Evolutionary conservation across 2,113 vertebrate species (phyloP).

Genomic region (Fulica atra): DNA sequence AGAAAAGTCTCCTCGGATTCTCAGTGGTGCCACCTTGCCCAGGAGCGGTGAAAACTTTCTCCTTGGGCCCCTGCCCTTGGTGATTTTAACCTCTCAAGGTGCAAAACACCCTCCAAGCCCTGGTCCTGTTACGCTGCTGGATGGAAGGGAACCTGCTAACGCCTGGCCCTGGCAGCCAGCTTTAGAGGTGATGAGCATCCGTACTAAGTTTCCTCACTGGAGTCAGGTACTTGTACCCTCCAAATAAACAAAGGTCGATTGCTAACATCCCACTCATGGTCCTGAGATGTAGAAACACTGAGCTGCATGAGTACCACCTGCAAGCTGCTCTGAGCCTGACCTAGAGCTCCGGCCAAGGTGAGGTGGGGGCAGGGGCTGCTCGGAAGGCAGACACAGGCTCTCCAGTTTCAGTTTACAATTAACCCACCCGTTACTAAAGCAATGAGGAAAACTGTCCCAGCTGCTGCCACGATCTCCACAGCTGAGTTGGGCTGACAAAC

Average conservation of each 20-base stretch:
- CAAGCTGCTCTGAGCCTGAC: not conserved
- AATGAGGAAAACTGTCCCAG: not conserved
- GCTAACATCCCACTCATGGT: not conserved
- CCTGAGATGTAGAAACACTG: not conserved
- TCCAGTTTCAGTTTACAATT: not conserved
- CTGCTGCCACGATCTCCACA: not conserved
- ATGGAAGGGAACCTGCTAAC: not conserved
- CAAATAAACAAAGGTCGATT: not conserved
- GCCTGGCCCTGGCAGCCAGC: not conserved
- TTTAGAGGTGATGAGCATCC: not conserved
- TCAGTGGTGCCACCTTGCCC: slow-evolving; percentile 1
- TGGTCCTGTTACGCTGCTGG: rapidly evolving
- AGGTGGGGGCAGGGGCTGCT: not conserved
- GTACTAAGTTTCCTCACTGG: not conserved
- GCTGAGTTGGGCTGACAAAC: not conserved
- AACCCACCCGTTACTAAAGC: not conserved
- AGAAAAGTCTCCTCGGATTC: slow-evolving; percentile 54
- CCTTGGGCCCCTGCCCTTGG: not conserved
- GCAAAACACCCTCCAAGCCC: not conserved
- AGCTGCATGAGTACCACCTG: not conserved
- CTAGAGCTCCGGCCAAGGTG: not conserved
- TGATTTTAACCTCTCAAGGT: not conserved
- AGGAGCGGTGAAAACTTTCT: not conserved
- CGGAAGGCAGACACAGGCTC: not conserved
- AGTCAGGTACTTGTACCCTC: not conserved